Percentiles rank a stretch among this genome's conserved stretches.
phyloP scores from a whole-genome alignment of 2,797 vertebrate genomes.

The Notolepis coatsorum region DNA sequence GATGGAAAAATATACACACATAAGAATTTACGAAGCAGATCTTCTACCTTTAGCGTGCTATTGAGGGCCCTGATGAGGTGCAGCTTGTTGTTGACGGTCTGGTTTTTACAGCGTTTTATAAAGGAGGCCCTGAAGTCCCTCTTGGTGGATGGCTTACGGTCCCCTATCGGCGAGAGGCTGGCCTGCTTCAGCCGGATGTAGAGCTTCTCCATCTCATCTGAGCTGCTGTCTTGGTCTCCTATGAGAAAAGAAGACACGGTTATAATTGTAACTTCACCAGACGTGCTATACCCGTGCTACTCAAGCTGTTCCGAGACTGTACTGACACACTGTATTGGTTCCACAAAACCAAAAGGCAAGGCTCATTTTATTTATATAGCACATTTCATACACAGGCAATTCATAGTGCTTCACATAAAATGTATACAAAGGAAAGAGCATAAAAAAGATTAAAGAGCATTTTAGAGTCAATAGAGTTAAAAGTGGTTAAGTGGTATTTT shows the following conservation, averaged over 20 bases:
- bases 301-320: no score
- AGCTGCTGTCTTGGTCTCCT: slow-evolving; percentile 51
- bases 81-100: slow-evolving; percentile 91
- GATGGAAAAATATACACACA: background rate
- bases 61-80: slow-evolving; percentile 93
- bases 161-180: slow-evolving; percentile 94
- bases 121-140: slow-evolving; percentile 95
- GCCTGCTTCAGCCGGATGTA: slow-evolving; percentile 95
- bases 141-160: slow-evolving; percentile 91
- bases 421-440: no score
- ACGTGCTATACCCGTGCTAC: background rate
- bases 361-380: no score
- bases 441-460: no score
- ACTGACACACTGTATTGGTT: no score
- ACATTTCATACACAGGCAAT: no score
- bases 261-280: background rate
- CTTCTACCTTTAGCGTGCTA: slow-evolving; percentile 94
- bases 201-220: slow-evolving; percentile 96
- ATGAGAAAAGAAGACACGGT: slow-evolving; percentile 18
- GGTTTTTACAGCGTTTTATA: slow-evolving; percentile 94
- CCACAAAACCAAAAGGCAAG: no score
- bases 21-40: background rate
- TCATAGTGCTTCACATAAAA: no score
- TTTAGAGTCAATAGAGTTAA: no score
- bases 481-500: no score